phyloP scores from a whole-genome alignment of 1,140 invertebrate species.

The Scylla paramamosain region DNA sequence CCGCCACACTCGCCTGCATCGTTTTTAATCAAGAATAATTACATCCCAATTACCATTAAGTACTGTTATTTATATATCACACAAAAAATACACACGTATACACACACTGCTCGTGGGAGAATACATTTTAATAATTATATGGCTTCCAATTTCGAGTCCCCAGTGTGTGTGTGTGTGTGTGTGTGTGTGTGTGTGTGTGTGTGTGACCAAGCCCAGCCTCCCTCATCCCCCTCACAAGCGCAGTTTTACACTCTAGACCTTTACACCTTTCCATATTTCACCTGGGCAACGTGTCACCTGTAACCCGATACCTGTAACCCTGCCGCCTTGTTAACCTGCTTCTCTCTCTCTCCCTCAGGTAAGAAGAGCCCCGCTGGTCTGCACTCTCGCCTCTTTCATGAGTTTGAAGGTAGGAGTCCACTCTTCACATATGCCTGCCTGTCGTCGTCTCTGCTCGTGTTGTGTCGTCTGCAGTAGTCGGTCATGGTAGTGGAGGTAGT shows the following conservation, averaged over 20 bases:
- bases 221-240: not conserved
- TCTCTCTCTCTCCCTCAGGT: constrained; percentile 49
- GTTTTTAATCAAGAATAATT: constrained; percentile 5
- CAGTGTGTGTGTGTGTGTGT: constrained; percentile 45
- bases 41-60: constrained; percentile 26
- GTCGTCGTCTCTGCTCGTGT: not conserved
- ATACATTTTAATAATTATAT: constrained; percentile 36
- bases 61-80: not conserved
- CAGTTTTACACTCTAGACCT: not conserved
- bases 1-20: not conserved
- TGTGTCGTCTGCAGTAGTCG: not conserved
- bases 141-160: not conserved
- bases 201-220: not conserved
- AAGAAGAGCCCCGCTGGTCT: constrained; percentile 74
- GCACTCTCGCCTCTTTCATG: constrained; percentile 71
- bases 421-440: constrained; percentile 49
- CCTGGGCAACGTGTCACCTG: not conserved
- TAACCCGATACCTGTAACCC: not conserved
- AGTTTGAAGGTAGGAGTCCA: constrained; percentile 66
- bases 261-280: not conserved
- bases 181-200: constrained; percentile 59
- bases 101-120: constrained; percentile 4
- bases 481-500: not conserved
- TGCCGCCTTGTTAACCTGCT: not conserved
- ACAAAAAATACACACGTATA: constrained; percentile 7